Percentiles rank a stretch among this genome's conserved stretches.
phyloP scores from a whole-genome alignment of 2,113 vertebrate genomes.

The Heloderma charlesbogerti region DNA sequence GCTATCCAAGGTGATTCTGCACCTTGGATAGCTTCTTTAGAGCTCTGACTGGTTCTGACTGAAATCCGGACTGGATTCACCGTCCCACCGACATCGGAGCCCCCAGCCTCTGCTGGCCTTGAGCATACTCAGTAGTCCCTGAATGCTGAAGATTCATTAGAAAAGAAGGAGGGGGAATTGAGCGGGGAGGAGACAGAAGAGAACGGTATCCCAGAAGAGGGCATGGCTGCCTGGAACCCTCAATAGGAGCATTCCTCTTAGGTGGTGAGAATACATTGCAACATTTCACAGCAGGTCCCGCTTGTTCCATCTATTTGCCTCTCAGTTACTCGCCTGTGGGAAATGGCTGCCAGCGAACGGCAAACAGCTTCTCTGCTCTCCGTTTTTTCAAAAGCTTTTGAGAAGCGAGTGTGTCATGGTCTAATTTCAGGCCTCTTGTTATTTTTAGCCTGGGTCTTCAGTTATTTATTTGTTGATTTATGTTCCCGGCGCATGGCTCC shows the following conservation, averaged over 20 bases:
- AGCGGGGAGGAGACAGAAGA: not conserved
- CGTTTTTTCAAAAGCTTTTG: not conserved
- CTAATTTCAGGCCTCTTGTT: not conserved
- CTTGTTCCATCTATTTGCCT: not conserved
- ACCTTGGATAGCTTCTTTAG: too few species aligned
- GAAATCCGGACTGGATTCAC: too few species aligned
- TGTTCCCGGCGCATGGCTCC: accelerated
- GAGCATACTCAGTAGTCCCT: not conserved
- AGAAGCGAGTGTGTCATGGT: not conserved
- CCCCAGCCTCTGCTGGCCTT: too few species aligned
- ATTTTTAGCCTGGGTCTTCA: accelerated
- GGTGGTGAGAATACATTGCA: not conserved
- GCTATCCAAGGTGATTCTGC: too few species aligned
- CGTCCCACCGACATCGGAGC: too few species aligned
- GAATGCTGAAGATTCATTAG: not conserved
- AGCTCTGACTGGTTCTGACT: too few species aligned
- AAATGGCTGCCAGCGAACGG: not conserved
- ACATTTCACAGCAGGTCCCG: not conserved
- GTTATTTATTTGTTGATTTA: not conserved
- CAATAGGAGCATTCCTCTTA: not conserved
- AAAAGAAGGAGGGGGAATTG: not conserved
- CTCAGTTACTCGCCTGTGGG: not conserved
- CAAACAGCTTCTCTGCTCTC: not conserved
- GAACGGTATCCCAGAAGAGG: too few species aligned
- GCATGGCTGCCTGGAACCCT: not conserved